A percentile compares a stretch with the other conserved stretches of the same genome.
Evolutionary conservation across 2,888 invertebrate species (phyloP).

Genomic region (Drosophila suboccidentalis): DNA sequence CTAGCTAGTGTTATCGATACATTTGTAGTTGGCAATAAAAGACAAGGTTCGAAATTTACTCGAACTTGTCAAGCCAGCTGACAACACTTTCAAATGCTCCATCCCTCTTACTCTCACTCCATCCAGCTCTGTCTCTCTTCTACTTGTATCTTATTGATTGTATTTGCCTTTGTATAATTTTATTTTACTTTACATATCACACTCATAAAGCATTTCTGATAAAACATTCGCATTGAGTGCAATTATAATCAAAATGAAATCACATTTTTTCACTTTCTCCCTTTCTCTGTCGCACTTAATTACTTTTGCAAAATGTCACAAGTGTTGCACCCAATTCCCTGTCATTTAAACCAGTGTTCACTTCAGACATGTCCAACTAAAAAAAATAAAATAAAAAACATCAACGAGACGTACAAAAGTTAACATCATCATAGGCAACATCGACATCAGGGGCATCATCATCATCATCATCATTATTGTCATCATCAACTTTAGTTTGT

Average conservation of each 20-base stretch:
- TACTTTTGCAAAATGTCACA: constrained; percentile 54
- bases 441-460: constrained; percentile 11
- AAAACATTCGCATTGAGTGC: constrained; percentile 13
- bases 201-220: constrained; percentile 1
- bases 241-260: constrained; percentile 51
- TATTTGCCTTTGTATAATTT: background rate
- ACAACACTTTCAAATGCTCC: background rate
- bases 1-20: constrained; percentile 11
- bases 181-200: background rate
- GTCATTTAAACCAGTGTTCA: constrained; percentile 17
- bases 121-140: background rate
- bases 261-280: constrained; percentile 25
- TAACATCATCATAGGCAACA: constrained; percentile 19
- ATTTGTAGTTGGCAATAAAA: constrained; percentile 6
- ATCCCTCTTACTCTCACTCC: background rate
- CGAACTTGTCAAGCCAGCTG: background rate
- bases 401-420: constrained; percentile 18
- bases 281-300: constrained; percentile 47
- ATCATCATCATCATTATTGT: constrained; percentile 18
- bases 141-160: background rate
- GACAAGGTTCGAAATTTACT: background rate
- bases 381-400: background rate
- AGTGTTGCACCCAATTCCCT: constrained; percentile 45
- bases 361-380: constrained; percentile 19
- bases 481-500: constrained; percentile 43